Conservation (phyloP, 2,888 invertebrate genomes). For the Prenolepis imparis region DNA sequence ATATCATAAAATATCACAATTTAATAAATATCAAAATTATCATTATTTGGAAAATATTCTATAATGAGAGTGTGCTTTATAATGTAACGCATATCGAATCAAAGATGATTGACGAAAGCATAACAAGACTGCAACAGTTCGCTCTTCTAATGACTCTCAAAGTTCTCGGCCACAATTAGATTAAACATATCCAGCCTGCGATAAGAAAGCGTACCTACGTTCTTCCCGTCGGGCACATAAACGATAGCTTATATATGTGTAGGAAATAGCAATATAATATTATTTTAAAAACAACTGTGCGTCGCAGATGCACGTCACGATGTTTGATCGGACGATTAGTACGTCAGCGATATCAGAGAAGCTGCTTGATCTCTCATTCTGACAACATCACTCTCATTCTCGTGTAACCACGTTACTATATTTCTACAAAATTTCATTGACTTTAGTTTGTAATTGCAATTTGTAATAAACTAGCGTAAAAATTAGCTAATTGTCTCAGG, state of each 20-base stretch:
- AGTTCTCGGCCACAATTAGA: slow-evolving; percentile 35
- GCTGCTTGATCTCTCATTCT: slow-evolving; percentile 46
- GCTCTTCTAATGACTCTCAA: slow-evolving; percentile 30
- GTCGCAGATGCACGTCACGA: slow-evolving; percentile 71
- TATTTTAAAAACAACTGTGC: slow-evolving; percentile 58
- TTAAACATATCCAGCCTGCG: slow-evolving; percentile 27
- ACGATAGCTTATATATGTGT: neutral
- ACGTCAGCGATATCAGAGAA: slow-evolving; percentile 69
- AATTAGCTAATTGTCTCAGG: neutral
- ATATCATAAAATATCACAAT: neutral
- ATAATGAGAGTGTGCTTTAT: neutral
- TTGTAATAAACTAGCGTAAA: neutral
- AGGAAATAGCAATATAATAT: slow-evolving; percentile 51
- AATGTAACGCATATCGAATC: neutral
- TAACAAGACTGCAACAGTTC: neutral
- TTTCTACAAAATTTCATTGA: slow-evolving; percentile 9
- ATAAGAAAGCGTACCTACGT: slow-evolving; percentile 30
- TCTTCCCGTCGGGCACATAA: neutral
- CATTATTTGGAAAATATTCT: neutral
- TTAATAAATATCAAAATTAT: too few species aligned
- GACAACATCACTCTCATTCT: neutral
- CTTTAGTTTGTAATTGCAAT: neutral
- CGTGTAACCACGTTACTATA: neutral
- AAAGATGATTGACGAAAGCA: neutral
- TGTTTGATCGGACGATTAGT: slow-evolving; percentile 67